Evolutionary conservation across 2,113 vertebrate species (phyloP).

Genomic region (Strix aluco): DNA sequence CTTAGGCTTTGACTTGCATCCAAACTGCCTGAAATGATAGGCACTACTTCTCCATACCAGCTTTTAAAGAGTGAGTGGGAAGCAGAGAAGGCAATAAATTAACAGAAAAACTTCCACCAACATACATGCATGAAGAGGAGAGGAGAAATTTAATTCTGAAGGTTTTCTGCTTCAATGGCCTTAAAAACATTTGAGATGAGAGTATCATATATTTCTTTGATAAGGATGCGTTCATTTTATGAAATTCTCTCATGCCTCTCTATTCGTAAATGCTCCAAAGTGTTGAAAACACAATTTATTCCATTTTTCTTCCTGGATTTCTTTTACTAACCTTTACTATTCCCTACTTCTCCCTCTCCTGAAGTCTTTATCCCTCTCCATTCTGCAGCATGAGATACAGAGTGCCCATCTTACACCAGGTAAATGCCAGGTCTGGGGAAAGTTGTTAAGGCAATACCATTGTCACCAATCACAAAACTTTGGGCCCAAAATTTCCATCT

Average conservation of each 20-base stretch:
- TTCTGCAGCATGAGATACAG: not conserved
- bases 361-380: not conserved
- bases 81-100: conserved; percentile 19
- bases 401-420: not conserved
- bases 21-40: conserved; percentile 58
- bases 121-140: not conserved
- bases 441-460: not conserved
- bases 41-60: conserved; percentile 8
- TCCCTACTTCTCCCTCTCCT: not conserved
- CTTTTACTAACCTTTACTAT: not conserved
- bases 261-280: not conserved
- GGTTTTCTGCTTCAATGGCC: not conserved
- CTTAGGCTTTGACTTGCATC: conserved; percentile 64
- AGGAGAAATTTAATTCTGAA: not conserved
- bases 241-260: not conserved
- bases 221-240: not conserved
- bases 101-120: not conserved
- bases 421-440: not conserved
- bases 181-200: not conserved
- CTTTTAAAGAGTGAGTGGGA: conserved; percentile 36
- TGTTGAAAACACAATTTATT: not conserved
- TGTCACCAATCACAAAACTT: not conserved
- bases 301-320: not conserved
- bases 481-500: not conserved
- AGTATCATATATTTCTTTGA: not conserved